Conservation (phyloP, 2,797 vertebrate genomes). For the Enoplosus armatus region DNA sequence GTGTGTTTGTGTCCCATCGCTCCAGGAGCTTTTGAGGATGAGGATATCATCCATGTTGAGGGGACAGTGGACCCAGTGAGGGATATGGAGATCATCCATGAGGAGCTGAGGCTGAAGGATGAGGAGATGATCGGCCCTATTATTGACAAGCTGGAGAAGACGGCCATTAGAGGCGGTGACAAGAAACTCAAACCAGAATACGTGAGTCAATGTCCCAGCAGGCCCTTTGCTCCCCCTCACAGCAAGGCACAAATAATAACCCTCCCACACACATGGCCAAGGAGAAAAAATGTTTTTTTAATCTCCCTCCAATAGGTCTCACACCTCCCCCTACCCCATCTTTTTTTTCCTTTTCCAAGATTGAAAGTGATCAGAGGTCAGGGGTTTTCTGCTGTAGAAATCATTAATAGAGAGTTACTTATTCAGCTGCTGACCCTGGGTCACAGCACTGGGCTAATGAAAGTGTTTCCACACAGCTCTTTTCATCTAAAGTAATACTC, state of each 20-base stretch:
- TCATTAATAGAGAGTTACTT: constrained; percentile 89
- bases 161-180: constrained; percentile 92
- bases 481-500: constrained; percentile 87
- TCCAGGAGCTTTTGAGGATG: constrained; percentile 95
- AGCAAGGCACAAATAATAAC: constrained; percentile 82
- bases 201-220: constrained; percentile 90
- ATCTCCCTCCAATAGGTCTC: constrained; percentile 76
- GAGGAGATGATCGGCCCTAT: constrained; percentile 92
- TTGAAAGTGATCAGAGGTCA: constrained; percentile 87
- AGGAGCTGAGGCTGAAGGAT: constrained; percentile 96
- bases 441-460: constrained; percentile 85
- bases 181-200: constrained; percentile 97
- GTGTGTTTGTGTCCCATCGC: constrained; percentile 63
- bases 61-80: constrained; percentile 94
- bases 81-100: constrained; percentile 87
- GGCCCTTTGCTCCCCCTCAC: constrained; percentile 77
- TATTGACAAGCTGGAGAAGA: constrained; percentile 98
- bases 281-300: constrained; percentile 80
- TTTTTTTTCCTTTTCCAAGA: constrained; percentile 81
- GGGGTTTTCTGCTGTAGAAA: constrained; percentile 89
- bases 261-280: constrained; percentile 80
- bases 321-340: constrained; percentile 74
- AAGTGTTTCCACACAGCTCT: constrained; percentile 86
- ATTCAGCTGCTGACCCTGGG: constrained; percentile 84
- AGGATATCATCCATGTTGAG: constrained; percentile 97